A percentile compares a stretch with the other conserved stretches of the same genome.
These are phyloP conservation scores for Blera fallax DNA, from an alignment of 2,888 invertebrate genomes.

Conservation along the genomic window DNA sequence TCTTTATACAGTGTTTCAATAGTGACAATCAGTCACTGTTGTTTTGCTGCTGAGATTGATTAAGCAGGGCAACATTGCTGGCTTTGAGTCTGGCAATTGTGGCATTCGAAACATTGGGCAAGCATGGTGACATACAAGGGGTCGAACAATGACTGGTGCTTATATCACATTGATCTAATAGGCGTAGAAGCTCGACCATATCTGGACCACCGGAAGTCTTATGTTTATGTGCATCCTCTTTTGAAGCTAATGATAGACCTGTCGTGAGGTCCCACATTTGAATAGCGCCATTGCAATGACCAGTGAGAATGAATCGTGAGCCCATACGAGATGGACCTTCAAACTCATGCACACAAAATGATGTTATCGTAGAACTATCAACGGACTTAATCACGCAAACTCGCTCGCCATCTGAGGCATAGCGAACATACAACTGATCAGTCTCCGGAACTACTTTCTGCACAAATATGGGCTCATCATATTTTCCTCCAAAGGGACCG, in stretches of 20 bases:
- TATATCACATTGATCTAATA: slow-evolving; percentile 97
- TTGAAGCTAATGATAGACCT: slow-evolving; percentile 89
- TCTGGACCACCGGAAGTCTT: slow-evolving; percentile 91
- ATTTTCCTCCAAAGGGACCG: slow-evolving; percentile 98
- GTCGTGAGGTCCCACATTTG: slow-evolving; percentile 99
- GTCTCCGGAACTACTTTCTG: slow-evolving; percentile 99
- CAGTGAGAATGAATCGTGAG: slow-evolving; percentile 94
- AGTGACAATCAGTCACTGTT: slow-evolving; percentile 71
- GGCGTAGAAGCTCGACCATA: slow-evolving; percentile 93
- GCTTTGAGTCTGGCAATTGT: slow-evolving; percentile 83
- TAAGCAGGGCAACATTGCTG: slow-evolving; percentile 85
- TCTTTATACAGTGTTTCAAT: slow-evolving; percentile 53
- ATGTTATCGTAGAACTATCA: slow-evolving; percentile 95
- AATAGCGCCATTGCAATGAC: slow-evolving; percentile 95
- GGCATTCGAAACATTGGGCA: slow-evolving; percentile 83
- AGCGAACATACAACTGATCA: slow-evolving; percentile 95
- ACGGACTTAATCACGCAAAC: slow-evolving; percentile 97
- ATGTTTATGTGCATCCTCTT: slow-evolving; percentile 89
- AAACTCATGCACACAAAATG: slow-evolving; percentile 98
- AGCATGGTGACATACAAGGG: slow-evolving; percentile 88
- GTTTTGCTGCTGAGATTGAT: slow-evolving; percentile 81
- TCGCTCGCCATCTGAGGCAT: slow-evolving; percentile 97
- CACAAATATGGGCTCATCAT: slow-evolving; percentile 97
- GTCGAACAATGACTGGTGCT: slow-evolving; percentile 90
- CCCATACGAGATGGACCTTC: slow-evolving; percentile 97